Conservation (phyloP, 2,113 vertebrate species). For the Aphyosemion australe region DNA sequence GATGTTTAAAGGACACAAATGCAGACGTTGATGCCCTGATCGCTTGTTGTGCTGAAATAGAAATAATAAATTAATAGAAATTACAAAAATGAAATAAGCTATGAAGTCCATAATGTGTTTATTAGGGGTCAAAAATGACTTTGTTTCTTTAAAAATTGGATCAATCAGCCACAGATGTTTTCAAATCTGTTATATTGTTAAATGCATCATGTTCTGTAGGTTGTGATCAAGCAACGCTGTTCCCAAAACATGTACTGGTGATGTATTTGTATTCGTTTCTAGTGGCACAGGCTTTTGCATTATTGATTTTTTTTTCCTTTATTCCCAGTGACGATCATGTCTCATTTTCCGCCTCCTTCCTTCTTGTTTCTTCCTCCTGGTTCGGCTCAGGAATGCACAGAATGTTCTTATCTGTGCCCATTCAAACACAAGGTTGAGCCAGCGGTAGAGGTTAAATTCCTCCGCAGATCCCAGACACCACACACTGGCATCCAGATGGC, state of each 20-base stretch:
- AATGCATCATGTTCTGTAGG: slow-evolving; percentile 15
- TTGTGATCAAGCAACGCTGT: neutral
- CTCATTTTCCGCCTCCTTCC: slow-evolving; percentile 9
- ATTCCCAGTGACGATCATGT: slow-evolving; percentile 16
- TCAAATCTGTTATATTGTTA: too few species aligned
- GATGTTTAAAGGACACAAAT: neutral
- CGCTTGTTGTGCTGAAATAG: neutral
- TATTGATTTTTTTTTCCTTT: slow-evolving; percentile 21
- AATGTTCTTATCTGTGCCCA: slow-evolving; percentile 73
- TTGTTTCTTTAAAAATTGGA: too few species aligned
- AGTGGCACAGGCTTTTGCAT: slow-evolving; percentile 1
- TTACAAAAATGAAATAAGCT: too few species aligned
- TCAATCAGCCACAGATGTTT: too few species aligned
- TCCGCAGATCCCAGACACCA: slow-evolving; percentile 50
- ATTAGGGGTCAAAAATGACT: too few species aligned
- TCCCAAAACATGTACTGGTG: neutral
- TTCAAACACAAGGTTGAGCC: slow-evolving; percentile 66
- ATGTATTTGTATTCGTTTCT: slow-evolving; percentile 16
- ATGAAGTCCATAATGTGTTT: too few species aligned
- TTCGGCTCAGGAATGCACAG: slow-evolving; percentile 65
- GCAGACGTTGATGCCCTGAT: too few species aligned
- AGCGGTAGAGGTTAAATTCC: slow-evolving; percentile 65
- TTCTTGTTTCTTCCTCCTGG: slow-evolving; percentile 23
- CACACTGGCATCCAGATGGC: slow-evolving; percentile 39
- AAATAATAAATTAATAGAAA: neutral